Percentiles rank a stretch among this genome's conserved stretches.
Conservation (phyloP, 1,140 invertebrate genomes). For the Scaptomyza montana region DNA sequence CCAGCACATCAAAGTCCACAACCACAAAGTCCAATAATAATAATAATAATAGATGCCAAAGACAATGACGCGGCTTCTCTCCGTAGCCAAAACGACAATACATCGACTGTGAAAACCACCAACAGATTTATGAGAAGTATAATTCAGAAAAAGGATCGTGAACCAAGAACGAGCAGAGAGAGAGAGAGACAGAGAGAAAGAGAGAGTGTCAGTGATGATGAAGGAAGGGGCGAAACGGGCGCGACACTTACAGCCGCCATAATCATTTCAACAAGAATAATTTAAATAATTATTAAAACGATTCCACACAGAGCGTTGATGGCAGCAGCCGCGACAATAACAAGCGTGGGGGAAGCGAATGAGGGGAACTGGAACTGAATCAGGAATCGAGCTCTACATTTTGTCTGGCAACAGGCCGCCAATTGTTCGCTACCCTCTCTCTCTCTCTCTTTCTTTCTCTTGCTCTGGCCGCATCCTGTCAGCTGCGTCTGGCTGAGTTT, state of each 20-base stretch:
- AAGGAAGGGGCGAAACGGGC: slow-evolving; percentile 21
- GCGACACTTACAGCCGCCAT: slow-evolving; percentile 77
- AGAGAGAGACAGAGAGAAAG: not conserved
- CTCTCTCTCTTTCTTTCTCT: slow-evolving; percentile 6
- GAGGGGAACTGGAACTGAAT: too few relatives aligned
- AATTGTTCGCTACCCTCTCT: slow-evolving; percentile 46
- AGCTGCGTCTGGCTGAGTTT: slow-evolving; percentile 54
- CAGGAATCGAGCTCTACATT: not conserved
- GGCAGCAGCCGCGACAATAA: slow-evolving; percentile 69
- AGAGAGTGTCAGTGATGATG: not conserved
- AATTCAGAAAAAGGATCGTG: slow-evolving; percentile 40
- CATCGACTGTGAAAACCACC: slow-evolving; percentile 46
- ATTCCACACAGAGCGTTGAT: slow-evolving; percentile 57
- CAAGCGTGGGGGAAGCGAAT: slow-evolving; percentile 18
- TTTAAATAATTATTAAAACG: slow-evolving; percentile 82
- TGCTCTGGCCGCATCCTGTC: slow-evolving; percentile 35
- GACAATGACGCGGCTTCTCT: slow-evolving; percentile 6
- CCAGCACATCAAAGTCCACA: too few relatives aligned
- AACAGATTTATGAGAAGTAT: slow-evolving; percentile 61
- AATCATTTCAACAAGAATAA: slow-evolving; percentile 83
- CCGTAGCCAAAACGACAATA: slow-evolving; percentile 31
- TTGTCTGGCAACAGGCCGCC: slow-evolving; percentile 69
- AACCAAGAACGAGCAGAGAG: not conserved
- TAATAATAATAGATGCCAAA: slow-evolving; percentile 1
- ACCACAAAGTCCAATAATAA: not conserved